phyloP scores from a whole-genome alignment of 2,113 vertebrate species.

The Tetraodon nigroviridis region DNA sequence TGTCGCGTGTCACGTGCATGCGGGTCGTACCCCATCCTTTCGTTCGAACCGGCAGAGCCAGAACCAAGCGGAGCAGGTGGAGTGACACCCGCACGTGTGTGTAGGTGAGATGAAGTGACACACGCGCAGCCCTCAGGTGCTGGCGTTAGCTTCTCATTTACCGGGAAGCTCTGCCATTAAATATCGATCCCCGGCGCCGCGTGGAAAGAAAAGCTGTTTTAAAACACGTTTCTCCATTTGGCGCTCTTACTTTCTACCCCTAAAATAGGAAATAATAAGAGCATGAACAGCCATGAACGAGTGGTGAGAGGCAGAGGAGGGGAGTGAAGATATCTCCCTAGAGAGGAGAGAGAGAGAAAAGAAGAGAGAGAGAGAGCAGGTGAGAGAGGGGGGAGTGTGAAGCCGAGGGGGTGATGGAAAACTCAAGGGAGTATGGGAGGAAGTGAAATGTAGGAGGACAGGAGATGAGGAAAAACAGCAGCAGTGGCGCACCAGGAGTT shows the following conservation, averaged over 20 bases:
- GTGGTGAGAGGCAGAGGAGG: conserved; percentile 1
- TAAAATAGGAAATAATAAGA: not conserved
- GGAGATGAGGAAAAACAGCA: conserved; percentile 20
- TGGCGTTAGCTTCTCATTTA: no score
- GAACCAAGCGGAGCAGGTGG: no score
- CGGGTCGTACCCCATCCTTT: no score
- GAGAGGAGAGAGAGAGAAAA: not conserved
- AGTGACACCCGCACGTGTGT: no score
- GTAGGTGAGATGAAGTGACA: no score
- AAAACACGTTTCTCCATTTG: not conserved
- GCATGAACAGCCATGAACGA: not conserved
- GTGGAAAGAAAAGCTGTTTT: not conserved
- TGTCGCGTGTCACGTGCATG: no score
- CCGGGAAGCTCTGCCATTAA: no score
- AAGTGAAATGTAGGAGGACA: conserved; percentile 29
- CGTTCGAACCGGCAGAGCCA: no score
- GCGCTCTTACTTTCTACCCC: no score
- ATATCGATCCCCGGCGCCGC: not conserved
- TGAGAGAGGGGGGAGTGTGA: not conserved
- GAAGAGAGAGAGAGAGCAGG: not conserved
- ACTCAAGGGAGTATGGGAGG: conserved; percentile 21
- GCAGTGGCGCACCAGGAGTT: not conserved
- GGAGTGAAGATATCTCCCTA: not conserved
- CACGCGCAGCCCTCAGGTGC: no score
- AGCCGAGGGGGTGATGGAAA: conserved; percentile 20